Percentiles rank a stretch among this genome's conserved stretches.
Conservation (phyloP, 1,140 invertebrate genomes). For the Zophobas atratus region DNA sequence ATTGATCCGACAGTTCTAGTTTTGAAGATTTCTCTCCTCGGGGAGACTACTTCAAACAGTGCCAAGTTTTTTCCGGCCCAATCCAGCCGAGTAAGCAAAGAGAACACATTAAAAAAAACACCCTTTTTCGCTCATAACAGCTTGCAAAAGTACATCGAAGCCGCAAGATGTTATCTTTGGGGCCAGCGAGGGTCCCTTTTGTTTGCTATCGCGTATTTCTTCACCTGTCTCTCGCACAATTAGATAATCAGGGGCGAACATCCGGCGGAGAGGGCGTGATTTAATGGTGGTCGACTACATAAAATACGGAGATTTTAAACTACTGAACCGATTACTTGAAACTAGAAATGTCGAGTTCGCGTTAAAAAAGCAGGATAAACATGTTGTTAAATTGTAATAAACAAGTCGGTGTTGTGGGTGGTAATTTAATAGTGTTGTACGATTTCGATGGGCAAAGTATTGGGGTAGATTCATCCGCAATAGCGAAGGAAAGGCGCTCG, state of each 20-base stretch:
- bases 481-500: conserved; percentile 44
- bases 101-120: background rate
- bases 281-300: too few relatives aligned
- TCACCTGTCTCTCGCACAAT: background rate
- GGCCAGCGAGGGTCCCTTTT: background rate
- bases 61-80: background rate
- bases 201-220: background rate
- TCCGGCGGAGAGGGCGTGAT: background rate
- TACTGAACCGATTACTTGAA: too few relatives aligned
- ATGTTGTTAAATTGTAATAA: too few relatives aligned
- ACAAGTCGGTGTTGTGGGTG: background rate
- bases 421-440: conserved; percentile 27
- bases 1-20: conserved; percentile 32
- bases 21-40: background rate
- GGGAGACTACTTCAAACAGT: conserved; percentile 3
- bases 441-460: conserved; percentile 42
- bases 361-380: too few relatives aligned
- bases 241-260: conserved; percentile 3
- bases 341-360: too few relatives aligned
- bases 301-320: too few relatives aligned
- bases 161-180: conserved; percentile 10
- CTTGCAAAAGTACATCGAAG: conserved; percentile 9
- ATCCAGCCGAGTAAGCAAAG: background rate
- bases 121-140: background rate
- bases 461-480: conserved; percentile 47